Evolutionary conservation across 2,113 vertebrate genomes (phyloP).

Genomic region (Delphinapterus leucas): DNA sequence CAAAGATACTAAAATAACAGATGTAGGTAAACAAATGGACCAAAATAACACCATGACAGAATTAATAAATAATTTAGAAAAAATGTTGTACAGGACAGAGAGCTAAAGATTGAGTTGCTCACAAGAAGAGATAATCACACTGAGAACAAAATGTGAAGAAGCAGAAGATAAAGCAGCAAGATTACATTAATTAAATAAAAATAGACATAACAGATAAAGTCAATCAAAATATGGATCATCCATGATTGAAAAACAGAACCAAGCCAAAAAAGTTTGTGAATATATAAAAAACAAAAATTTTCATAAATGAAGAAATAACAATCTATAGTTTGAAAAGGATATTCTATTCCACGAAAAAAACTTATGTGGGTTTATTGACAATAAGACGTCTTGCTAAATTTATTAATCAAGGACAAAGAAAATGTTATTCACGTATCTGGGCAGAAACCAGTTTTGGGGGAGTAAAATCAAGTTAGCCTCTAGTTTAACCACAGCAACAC

Average conservation of each 20-base stretch:
- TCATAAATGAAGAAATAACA: neutral
- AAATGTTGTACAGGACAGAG: neutral
- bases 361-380: neutral
- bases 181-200: neutral
- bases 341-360: neutral
- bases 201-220: neutral
- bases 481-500: neutral
- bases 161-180: neutral
- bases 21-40: neutral
- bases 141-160: neutral
- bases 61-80: slow-evolving; percentile 4
- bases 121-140: neutral
- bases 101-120: neutral
- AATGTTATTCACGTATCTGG: neutral
- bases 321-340: neutral
- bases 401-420: neutral
- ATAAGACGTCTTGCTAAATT: neutral
- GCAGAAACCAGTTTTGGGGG: neutral
- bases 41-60: neutral
- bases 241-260: neutral
- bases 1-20: slow-evolving; percentile 15
- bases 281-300: neutral
- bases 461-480: neutral
- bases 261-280: neutral
- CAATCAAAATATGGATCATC: neutral